phyloP scores from a whole-genome alignment of 2,113 vertebrate species.

The Platichthys stellatus region DNA sequence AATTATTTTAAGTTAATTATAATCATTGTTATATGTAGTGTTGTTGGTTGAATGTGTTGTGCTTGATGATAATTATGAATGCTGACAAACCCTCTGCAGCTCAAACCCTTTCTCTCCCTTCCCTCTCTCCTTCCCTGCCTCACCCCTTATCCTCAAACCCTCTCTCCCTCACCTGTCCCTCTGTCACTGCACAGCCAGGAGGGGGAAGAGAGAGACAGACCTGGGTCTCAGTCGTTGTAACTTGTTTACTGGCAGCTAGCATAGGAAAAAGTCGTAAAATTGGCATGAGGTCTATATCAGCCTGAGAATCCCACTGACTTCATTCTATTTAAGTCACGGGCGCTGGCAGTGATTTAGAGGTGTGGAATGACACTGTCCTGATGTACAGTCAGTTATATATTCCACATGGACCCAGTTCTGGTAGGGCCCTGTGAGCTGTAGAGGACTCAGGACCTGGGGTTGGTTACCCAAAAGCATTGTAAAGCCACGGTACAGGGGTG shows the following conservation, averaged over 20 bases:
- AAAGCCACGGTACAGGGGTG: conserved; percentile 1
- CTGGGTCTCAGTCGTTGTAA: conserved; percentile 44
- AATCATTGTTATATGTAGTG: conserved; percentile 16
- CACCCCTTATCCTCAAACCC: conserved; percentile 35
- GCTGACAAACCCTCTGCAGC: conserved; percentile 69
- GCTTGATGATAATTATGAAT: conserved; percentile 43
- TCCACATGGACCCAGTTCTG: conserved; percentile 66
- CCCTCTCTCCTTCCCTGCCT: conserved; percentile 15
- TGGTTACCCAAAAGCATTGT: conserved; percentile 59
- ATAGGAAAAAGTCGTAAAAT: background rate
- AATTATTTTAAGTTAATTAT: conserved; percentile 7
- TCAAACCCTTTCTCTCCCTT: conserved; percentile 57
- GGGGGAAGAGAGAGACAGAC: conserved; percentile 61
- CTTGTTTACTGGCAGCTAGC: background rate
- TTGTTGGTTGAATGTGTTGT: conserved; percentile 28
- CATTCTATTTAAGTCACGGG: background rate
- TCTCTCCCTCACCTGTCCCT: conserved; percentile 17
- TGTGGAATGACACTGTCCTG: background rate
- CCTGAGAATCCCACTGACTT: background rate
- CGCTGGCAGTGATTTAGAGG: background rate
- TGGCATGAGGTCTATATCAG: background rate
- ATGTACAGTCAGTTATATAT: background rate
- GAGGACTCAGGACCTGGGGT: conserved; percentile 52
- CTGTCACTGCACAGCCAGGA: conserved; percentile 40
- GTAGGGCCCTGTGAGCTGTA: conserved; percentile 51